A percentile compares a stretch with the other conserved stretches of the same genome.
Evolutionary conservation across 2,888 invertebrate species (phyloP).

Genomic region (Unio pictorum): DNA sequence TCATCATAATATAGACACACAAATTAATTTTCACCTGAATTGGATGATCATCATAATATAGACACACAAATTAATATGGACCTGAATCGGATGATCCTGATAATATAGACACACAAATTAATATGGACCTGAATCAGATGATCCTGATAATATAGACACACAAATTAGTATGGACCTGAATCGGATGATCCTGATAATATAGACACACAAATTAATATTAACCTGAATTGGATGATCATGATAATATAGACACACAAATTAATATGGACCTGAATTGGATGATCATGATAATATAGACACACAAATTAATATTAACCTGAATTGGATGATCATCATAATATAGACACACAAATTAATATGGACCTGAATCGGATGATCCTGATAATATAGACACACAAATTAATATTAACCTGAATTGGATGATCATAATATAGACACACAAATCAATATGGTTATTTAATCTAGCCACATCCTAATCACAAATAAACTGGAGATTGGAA

Average conservation of each 20-base stretch:
- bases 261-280: not conserved
- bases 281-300: too few species aligned
- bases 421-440: too few species aligned
- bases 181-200: too few species aligned
- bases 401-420: constrained; percentile 17
- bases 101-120: not conserved
- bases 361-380: constrained; percentile 32
- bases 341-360: not conserved
- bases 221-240: too few species aligned
- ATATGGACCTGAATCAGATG: constrained; percentile 32
- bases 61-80: not conserved
- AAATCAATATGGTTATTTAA: not conserved
- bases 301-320: not conserved
- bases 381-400: not conserved
- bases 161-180: constrained; percentile 34
- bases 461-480: not conserved
- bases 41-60: too few species aligned
- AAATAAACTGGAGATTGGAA: not conserved
- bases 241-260: not conserved
- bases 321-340: too few species aligned
- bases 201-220: not conserved
- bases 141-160: too few species aligned
- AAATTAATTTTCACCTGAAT: constrained; percentile 68
- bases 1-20: too few species aligned
- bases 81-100: constrained; percentile 30